A percentile compares a stretch with the other conserved stretches of the same genome.
Conservation (phyloP, 1,140 invertebrate species). For the Tenebrio molitor region DNA sequence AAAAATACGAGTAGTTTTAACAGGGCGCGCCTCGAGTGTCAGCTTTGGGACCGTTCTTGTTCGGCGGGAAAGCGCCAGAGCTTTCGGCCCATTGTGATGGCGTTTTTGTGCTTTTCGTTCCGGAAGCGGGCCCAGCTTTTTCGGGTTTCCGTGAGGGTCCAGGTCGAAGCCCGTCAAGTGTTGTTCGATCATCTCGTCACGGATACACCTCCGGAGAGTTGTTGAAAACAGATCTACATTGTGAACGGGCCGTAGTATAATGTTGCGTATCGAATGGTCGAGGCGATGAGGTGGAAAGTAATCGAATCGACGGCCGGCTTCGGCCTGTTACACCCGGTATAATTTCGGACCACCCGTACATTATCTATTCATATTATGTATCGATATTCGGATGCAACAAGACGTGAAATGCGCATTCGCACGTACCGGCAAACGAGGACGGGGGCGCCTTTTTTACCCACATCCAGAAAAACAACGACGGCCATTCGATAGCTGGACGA, state of each 20-base stretch:
- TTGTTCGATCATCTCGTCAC: slow-evolving; percentile 20
- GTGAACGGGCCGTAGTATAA: slow-evolving; percentile 44
- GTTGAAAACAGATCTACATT: slow-evolving; percentile 27
- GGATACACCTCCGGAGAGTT: not conserved
- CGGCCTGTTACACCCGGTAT: slow-evolving; percentile 50
- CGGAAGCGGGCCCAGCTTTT: no score
- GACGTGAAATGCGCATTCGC: slow-evolving; percentile 49
- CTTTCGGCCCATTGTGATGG: no score
- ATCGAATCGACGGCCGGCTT: slow-evolving; percentile 46
- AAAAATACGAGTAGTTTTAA: no score
- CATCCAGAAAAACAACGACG: not conserved
- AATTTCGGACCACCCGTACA: slow-evolving; percentile 50
- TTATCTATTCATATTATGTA: slow-evolving; percentile 41
- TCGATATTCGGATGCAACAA: slow-evolving; percentile 47
- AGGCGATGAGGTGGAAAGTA: slow-evolving; percentile 46
- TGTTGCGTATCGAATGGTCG: slow-evolving; percentile 49
- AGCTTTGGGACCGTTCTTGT: no score
- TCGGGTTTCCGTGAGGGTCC: no score
- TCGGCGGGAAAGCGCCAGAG: no score
- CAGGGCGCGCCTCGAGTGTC: no score
- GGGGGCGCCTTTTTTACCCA: slow-evolving; percentile 14
- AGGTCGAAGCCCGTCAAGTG: slow-evolving; percentile 31
- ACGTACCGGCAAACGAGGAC: slow-evolving; percentile 10
- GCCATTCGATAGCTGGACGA: not conserved
- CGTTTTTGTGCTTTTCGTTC: no score